Conservation (phyloP, 2,113 vertebrate genomes). For the Microtus oregoni region DNA sequence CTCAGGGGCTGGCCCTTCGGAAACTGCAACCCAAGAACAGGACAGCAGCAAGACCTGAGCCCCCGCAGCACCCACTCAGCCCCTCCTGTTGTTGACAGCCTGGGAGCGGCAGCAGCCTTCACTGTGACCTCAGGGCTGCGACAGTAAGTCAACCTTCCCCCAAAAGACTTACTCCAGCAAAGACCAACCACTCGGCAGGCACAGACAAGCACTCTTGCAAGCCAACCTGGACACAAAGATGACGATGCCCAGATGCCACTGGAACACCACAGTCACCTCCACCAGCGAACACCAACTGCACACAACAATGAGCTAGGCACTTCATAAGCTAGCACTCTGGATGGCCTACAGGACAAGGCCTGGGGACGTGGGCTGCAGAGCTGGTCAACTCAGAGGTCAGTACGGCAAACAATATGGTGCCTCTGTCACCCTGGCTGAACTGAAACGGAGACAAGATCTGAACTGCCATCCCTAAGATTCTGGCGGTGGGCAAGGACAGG, state of each 20-base stretch:
- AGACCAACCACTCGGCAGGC: neutral
- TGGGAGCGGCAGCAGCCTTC: neutral
- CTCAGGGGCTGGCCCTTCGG: neutral
- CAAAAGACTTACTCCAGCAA: neutral
- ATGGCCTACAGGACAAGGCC: neutral
- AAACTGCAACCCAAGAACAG: neutral
- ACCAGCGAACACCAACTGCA: fast-evolving
- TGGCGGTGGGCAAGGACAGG: neutral
- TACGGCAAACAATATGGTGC: neutral
- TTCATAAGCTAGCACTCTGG: neutral
- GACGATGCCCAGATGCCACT: neutral
- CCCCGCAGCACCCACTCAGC: fast-evolving
- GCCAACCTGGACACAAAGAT: neutral
- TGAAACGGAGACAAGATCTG: neutral
- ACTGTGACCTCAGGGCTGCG: neutral
- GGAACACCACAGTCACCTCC: fast-evolving
- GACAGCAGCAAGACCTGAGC: neutral
- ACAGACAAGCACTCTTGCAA: neutral
- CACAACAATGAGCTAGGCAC: neutral
- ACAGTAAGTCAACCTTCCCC: neutral
- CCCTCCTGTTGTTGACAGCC: fast-evolving
- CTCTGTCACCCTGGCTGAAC: neutral
- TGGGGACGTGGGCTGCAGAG: neutral
- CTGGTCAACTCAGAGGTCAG: neutral
- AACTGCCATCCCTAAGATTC: neutral